Conservation (phyloP, 2,797 vertebrate species). For the Eremophila alpestris region DNA sequence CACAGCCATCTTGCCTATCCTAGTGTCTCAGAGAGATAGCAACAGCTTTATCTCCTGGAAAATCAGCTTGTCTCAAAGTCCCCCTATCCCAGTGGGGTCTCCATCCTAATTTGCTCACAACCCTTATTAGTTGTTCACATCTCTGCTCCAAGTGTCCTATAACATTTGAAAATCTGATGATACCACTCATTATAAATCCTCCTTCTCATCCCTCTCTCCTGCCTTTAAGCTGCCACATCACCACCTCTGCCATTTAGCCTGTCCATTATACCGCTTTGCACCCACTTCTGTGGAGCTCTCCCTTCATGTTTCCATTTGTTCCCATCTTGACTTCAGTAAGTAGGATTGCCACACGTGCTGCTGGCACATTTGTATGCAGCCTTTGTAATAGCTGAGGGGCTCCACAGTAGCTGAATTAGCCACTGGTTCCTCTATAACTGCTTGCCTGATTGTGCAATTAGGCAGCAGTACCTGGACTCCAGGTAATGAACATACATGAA, state of each 20-base stretch:
- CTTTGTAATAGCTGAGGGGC: neutral
- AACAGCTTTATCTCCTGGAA: neutral
- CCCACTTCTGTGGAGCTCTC: neutral
- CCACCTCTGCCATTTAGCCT: neutral
- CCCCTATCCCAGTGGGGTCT: neutral
- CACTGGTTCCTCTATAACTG: neutral
- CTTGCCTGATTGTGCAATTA: neutral
- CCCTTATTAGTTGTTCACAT: neutral
- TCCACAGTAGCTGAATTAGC: neutral
- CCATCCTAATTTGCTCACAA: constrained; percentile 15
- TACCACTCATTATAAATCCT: neutral
- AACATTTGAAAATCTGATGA: constrained; percentile 38
- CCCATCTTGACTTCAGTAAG: neutral
- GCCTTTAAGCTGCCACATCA: neutral
- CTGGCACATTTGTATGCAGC: neutral
- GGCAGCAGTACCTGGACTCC: neutral
- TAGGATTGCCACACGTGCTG: neutral
- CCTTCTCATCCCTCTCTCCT: neutral
- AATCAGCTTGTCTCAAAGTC: neutral
- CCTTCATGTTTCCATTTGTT: neutral
- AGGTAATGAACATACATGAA: neutral
- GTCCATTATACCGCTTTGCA: neutral
- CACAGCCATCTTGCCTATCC: neutral
- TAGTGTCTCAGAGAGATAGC: neutral
- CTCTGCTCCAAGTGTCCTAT: neutral